Evolutionary conservation across 2,888 invertebrate species (phyloP).

Genomic region (Bedellia somnulentella): DNA sequence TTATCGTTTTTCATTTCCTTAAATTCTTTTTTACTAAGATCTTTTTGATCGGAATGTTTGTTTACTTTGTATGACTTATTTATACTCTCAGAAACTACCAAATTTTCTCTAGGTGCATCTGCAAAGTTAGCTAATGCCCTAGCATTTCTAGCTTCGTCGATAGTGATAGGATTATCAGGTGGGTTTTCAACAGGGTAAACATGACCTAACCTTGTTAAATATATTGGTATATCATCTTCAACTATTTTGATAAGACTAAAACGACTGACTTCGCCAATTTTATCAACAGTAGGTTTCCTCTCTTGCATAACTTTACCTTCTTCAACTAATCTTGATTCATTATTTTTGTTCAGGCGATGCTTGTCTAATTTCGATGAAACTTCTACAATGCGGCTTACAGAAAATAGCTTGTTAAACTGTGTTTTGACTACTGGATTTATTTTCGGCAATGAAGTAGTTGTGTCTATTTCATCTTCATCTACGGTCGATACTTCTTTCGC

Average conservation of each 20-base stretch:
- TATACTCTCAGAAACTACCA: slow-evolving; percentile 51
- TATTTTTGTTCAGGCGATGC: slow-evolving; percentile 58
- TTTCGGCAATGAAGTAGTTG: slow-evolving; percentile 23
- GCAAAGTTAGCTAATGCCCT: slow-evolving; percentile 36
- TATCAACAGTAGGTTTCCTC: slow-evolving; percentile 62
- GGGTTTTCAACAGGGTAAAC: slow-evolving; percentile 52
- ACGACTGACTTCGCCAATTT: slow-evolving; percentile 71
- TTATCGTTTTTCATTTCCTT: slow-evolving; percentile 30
- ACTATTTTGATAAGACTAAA: slow-evolving; percentile 69
- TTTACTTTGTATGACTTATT: slow-evolving; percentile 48
- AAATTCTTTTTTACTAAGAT: slow-evolving; percentile 15
- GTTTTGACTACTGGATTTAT: slow-evolving; percentile 39
- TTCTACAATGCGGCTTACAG: slow-evolving; percentile 70
- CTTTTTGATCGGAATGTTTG: slow-evolving; percentile 10
- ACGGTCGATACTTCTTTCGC: no score
- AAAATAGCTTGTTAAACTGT: slow-evolving; percentile 64
- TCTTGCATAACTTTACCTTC: slow-evolving; percentile 59
- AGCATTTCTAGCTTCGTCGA: slow-evolving; percentile 53
- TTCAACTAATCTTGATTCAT: slow-evolving; percentile 51
- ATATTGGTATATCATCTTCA: slow-evolving; percentile 59
- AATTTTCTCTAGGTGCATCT: slow-evolving; percentile 41
- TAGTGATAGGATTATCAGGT: slow-evolving; percentile 47
- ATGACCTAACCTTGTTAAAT: slow-evolving; percentile 46
- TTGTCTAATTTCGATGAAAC: slow-evolving; percentile 67
- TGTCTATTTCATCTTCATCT: no score